Conservation (phyloP, 2,797 vertebrate species). For the Enteromius argenteus region DNA sequence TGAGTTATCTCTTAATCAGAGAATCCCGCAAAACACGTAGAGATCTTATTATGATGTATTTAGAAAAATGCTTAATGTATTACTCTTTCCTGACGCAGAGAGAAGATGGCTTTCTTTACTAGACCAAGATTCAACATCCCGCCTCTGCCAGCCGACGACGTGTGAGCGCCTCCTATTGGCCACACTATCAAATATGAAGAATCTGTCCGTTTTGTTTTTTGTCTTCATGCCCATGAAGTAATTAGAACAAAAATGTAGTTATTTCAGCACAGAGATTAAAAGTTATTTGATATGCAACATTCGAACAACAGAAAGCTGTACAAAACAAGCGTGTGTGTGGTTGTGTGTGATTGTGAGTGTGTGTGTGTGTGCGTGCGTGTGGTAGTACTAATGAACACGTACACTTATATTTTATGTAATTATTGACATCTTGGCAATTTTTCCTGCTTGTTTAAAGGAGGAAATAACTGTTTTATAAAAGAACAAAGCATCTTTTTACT, state of each 20-base stretch:
- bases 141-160: slow-evolving; percentile 95
- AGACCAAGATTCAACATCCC: slow-evolving; percentile 98
- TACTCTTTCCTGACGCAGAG: slow-evolving; percentile 78
- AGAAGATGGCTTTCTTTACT: slow-evolving; percentile 99
- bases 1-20: slow-evolving; percentile 59
- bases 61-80: slow-evolving; percentile 3
- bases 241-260: slow-evolving; percentile 80
- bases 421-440: slow-evolving; percentile 83
- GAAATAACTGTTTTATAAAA: slow-evolving; percentile 87
- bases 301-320: slow-evolving; percentile 74
- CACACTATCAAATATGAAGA: slow-evolving; percentile 87
- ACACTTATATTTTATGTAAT: slow-evolving; percentile 85
- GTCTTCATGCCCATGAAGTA: slow-evolving; percentile 89
- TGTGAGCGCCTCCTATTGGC: slow-evolving; percentile 83
- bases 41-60: neutral
- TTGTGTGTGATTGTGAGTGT: slow-evolving; percentile 36
- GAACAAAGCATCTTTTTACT: slow-evolving; percentile 83
- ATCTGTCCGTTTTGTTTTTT: slow-evolving; percentile 83
- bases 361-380: slow-evolving; percentile 31
- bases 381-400: slow-evolving; percentile 63
- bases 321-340: slow-evolving; percentile 64
- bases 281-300: slow-evolving; percentile 83
- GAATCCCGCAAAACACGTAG: neutral
- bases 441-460: slow-evolving; percentile 85
- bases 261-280: slow-evolving; percentile 79